Percentiles rank a stretch among this genome's conserved stretches.
Conservation (phyloP, 2,113 vertebrate genomes). For the Plectropomus leopardus region DNA sequence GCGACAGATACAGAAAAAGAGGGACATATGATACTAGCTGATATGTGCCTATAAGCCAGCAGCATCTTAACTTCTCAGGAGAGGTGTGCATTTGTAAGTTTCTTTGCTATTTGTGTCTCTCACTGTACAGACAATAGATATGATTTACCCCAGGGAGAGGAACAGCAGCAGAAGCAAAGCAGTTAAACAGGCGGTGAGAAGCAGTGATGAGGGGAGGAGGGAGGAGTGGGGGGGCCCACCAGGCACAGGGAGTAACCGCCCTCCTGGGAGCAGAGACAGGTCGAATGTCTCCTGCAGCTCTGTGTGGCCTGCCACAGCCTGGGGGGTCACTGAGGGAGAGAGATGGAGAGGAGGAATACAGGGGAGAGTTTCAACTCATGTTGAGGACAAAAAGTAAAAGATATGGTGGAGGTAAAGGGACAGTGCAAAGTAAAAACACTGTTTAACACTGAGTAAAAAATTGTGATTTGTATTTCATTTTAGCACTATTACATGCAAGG, state of each 20-base stretch:
- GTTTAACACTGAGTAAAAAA: no score
- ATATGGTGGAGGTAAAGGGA: background rate
- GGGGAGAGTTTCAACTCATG: background rate
- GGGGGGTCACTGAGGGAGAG: slow-evolving; percentile 73
- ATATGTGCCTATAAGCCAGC: background rate
- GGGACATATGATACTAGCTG: background rate
- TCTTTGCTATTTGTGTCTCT: slow-evolving; percentile 14
- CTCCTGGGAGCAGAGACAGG: slow-evolving; percentile 79
- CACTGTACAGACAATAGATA: slow-evolving; percentile 29
- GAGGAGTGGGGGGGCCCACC: slow-evolving; percentile 1
- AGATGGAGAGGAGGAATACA: slow-evolving; percentile 3
- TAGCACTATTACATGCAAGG: background rate
- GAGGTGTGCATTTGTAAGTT: background rate
- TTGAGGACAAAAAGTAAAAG: background rate
- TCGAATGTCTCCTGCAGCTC: slow-evolving; percentile 83
- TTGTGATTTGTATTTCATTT: background rate
- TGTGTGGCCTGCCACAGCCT: slow-evolving; percentile 62
- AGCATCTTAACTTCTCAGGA: slow-evolving; percentile 2
- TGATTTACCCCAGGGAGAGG: slow-evolving; percentile 80
- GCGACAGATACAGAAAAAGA: slow-evolving; percentile 25
- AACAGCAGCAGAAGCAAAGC: slow-evolving; percentile 75
- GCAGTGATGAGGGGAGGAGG: slow-evolving; percentile 35
- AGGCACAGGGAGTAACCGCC: slow-evolving; percentile 54
- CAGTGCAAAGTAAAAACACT: background rate
- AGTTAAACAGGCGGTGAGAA: slow-evolving; percentile 75